A percentile compares a stretch with the other conserved stretches of the same genome.
Conservation (phyloP, 2,113 vertebrate species). For the Tringa solitaria region DNA sequence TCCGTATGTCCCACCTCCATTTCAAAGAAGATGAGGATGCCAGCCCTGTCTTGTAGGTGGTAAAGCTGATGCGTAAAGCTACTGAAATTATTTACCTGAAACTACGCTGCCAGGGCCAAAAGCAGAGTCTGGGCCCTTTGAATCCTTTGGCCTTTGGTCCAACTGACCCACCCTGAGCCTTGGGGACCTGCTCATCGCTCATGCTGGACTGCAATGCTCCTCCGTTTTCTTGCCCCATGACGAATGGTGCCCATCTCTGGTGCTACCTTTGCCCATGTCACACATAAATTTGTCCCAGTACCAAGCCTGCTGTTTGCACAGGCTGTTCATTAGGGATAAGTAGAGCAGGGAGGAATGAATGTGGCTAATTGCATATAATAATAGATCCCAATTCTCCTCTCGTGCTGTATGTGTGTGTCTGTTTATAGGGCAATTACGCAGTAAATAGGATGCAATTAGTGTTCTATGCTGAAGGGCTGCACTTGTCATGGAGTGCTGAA, state of each 20-base stretch:
- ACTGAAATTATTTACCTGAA: not conserved
- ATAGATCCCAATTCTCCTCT: slow-evolving; percentile 44
- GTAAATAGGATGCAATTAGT: slow-evolving; percentile 58
- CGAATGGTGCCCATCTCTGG: not conserved
- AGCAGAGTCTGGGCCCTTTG: not conserved
- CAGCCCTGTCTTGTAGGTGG: not conserved
- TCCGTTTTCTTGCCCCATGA: not conserved
- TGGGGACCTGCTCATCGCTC: not conserved
- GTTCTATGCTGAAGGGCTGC: slow-evolving; percentile 18
- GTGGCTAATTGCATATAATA: slow-evolving; percentile 61
- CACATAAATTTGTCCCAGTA: not conserved
- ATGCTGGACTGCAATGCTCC: not conserved
- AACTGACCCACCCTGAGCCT: no score
- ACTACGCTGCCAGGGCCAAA: not conserved
- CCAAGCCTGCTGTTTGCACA: slow-evolving; percentile 41
- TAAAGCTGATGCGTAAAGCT: not conserved
- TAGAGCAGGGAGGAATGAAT: slow-evolving; percentile 60
- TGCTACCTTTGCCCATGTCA: not conserved
- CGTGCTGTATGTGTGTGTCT: slow-evolving; percentile 53
- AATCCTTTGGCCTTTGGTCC: not conserved
- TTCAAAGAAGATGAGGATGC: not conserved
- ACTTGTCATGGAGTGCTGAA: not conserved
- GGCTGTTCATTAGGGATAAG: slow-evolving; percentile 61
- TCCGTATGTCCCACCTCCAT: not conserved
- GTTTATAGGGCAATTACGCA: slow-evolving; percentile 66